Base-by-base conservation (phyloP, 2,797 vertebrate genomes). In the Lagocephalus sceleratus region DNA sequence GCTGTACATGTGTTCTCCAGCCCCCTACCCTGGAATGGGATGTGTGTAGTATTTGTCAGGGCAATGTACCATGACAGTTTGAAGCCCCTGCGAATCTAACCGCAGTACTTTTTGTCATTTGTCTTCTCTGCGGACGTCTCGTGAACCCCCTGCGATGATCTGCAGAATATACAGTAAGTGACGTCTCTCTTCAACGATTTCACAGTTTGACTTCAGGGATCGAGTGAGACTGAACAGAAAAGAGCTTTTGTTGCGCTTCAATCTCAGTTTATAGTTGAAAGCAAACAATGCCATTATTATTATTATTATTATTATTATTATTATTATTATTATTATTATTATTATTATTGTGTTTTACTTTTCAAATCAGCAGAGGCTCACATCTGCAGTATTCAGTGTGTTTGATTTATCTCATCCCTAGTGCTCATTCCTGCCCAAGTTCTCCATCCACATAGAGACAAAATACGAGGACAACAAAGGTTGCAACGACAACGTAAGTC, bases 401-500 rank as follows among this genome's bases (percentile, higher is more conserved):
- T 42, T 17, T 42, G n/a, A 19, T 17, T 43, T 40, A 11, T 47
- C 51, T 46, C 32, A 46, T 53, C 87, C 86, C 20, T 85, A 97
- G 95, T 97, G 95, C 56, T 97, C 95, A 2, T 97, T 97, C 85
- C 89, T 97, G 85, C 95, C 95, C 53, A 97, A 97, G 83, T 97
- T 97, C 87, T 97, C 94, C 89, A 97, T 97, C 81, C 94, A 97
- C 45, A 96, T 97, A 95, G 94, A 95, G 88, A 97, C 95, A 54
- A 97, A 97, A 79, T 92, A 95, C 1, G 86, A 83, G 64, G 77
- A 87, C 82, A 86, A 85, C 78, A 88, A 95, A 85, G 95, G 95
- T 60, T 90, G 87, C 85, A 97, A 96, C 8, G 89, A 96, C 84
- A 91, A 92, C 9, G 95, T 97, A 79, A 94, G 94, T 94, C 48